Evolutionary conservation across 2,113 vertebrate species (phyloP).

Genomic region (Elachura formosa): DNA sequence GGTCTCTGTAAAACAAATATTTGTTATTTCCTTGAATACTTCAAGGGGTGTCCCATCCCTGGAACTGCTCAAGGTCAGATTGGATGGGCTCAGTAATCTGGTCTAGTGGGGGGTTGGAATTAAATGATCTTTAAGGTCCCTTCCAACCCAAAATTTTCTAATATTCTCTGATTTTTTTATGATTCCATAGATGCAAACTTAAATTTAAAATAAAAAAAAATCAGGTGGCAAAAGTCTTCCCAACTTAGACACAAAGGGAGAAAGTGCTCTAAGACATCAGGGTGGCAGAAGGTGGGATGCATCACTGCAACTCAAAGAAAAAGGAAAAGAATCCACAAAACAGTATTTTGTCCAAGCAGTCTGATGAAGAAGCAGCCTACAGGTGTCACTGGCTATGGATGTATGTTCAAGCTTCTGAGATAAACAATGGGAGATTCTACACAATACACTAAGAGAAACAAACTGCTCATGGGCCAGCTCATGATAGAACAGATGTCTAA

Average conservation of each 20-base stretch:
- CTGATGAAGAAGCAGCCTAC: not conserved
- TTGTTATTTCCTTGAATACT: not conserved
- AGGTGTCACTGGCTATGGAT: not conserved
- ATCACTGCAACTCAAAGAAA: not conserved
- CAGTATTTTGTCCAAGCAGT: not conserved
- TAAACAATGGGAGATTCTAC: not conserved
- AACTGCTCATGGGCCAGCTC: not conserved
- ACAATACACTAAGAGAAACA: not conserved
- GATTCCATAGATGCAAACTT: not conserved
- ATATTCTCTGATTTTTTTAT: not conserved
- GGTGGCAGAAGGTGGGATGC: not conserved
- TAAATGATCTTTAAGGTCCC: not conserved
- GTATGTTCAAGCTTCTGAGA: not conserved
- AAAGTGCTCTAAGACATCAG: not conserved
- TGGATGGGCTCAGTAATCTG: not conserved
- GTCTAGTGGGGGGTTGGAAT: not conserved
- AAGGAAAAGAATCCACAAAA: rapidly evolving
- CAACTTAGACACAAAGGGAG: not conserved
- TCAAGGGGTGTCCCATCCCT: not conserved
- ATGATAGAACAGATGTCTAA: not conserved
- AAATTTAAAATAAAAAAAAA: not conserved
- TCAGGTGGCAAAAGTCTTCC: not conserved
- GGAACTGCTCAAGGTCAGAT: not conserved
- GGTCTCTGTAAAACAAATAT: not conserved
- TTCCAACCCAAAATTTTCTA: not conserved